Conservation (phyloP, 2,888 invertebrate species). For the Cataglyphis rosenhaueri region DNA sequence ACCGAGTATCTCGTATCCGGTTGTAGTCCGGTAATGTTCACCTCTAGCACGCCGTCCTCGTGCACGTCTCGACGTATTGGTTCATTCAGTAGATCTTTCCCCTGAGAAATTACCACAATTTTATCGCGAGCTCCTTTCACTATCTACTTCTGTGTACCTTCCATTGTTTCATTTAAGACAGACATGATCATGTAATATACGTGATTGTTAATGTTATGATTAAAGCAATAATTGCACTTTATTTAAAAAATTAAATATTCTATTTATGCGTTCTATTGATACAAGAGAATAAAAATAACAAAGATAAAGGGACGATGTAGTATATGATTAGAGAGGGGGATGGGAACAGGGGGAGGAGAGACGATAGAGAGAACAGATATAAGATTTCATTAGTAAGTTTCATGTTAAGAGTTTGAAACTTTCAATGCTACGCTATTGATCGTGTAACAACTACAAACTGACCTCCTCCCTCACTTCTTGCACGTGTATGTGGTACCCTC, state of each 20-base stretch:
- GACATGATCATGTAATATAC: not conserved
- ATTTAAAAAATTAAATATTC: not conserved
- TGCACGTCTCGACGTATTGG: conserved; percentile 95
- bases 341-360: not conserved
- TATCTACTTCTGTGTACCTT: not conserved
- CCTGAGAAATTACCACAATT: conserved; percentile 85
- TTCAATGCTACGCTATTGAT: conserved; percentile 48
- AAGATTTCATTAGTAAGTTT: conserved; percentile 15
- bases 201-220: not conserved
- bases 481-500: conserved; percentile 98
- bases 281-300: not conserved
- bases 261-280: conserved; percentile 8
- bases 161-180: not conserved
- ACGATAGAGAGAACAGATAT: not conserved
- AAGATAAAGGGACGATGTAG: conserved; percentile 15
- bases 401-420: conserved; percentile 46
- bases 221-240: not conserved
- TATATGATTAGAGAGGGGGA: not conserved
- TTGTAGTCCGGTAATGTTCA: conserved; percentile 95
- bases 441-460: conserved; percentile 70
- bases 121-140: not conserved
- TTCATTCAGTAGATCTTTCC: conserved; percentile 92
- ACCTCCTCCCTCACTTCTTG: conserved; percentile 96
- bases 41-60: conserved; percentile 91
- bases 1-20: conserved; percentile 98